Percentiles rank a stretch among this genome's conserved stretches.
These are phyloP conservation scores for Deladenus siricidicola DNA, from an alignment of 2,888 invertebrate genomes.

Conservation along the genomic window DNA sequence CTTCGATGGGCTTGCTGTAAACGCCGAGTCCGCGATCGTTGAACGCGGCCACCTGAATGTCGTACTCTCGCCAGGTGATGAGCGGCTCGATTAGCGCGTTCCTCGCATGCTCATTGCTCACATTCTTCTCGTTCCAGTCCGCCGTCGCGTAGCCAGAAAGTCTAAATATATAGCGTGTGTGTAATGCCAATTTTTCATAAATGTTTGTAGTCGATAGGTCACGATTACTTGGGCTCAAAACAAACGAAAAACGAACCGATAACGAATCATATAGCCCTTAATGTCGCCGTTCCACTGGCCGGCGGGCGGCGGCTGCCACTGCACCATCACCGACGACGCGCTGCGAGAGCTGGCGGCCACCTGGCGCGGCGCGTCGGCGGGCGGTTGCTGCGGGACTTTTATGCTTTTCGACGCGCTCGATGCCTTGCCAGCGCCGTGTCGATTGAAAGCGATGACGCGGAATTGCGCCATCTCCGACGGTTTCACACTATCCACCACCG, in stretches of 20 bases:
- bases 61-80: conserved; percentile 95
- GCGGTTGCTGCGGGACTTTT: conserved; percentile 81
- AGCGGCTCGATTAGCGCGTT: conserved; percentile 81
- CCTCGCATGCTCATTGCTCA: conserved; percentile 77
- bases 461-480: conserved; percentile 94
- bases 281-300: conserved; percentile 91
- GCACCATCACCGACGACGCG: conserved; percentile 86
- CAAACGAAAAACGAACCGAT: conserved; percentile 54
- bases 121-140: conserved; percentile 82
- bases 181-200: too few species aligned
- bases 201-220: neutral
- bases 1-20: conserved; percentile 79
- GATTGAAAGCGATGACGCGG: conserved; percentile 88
- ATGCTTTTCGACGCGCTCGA: conserved; percentile 78
- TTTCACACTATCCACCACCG: conserved; percentile 66
- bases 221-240: neutral
- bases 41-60: conserved; percentile 84
- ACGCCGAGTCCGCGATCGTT: conserved; percentile 91
- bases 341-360: conserved; percentile 89
- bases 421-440: conserved; percentile 84
- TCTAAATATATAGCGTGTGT: conserved; percentile 55
- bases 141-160: conserved; percentile 80
- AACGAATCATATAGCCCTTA: conserved; percentile 82
- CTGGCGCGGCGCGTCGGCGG: conserved; percentile 78
- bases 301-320: conserved; percentile 87